Conservation (phyloP, 1,140 invertebrate species). For the Drosophila kanapiae region DNA sequence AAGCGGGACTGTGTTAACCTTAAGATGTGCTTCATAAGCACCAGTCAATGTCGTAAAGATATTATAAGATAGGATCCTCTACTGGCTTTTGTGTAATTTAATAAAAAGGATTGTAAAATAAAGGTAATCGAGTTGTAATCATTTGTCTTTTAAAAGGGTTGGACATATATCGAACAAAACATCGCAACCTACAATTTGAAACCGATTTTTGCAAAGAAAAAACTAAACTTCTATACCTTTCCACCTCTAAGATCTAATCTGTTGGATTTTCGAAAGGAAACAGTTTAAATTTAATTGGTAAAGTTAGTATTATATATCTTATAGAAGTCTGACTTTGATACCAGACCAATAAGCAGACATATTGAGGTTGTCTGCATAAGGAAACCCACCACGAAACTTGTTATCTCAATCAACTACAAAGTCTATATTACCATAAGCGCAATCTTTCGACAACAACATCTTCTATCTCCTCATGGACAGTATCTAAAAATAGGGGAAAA, state of each 20-base stretch:
- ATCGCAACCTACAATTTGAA: too few species aligned
- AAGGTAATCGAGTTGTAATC: neutral
- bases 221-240: too few species aligned
- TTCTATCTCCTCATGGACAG: neutral
- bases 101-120: neutral
- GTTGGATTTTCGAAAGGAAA: too few species aligned
- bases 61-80: conserved; percentile 5
- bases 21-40: conserved; percentile 38
- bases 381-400: conserved; percentile 3
- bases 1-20: neutral
- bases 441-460: neutral
- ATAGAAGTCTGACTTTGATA: neutral
- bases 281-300: neutral
- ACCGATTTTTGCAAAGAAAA: too few species aligned
- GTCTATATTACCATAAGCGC: neutral
- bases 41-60: neutral
- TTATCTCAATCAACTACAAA: conserved; percentile 16
- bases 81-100: neutral
- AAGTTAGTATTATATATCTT: too few species aligned
- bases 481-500: conserved; percentile 11
- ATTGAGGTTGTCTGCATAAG: neutral
- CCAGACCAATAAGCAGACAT: conserved; percentile 8
- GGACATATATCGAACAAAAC: too few species aligned
- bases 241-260: too few species aligned
- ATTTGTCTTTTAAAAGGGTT: neutral